Evolutionary conservation across 2,888 invertebrate species (phyloP).

Genomic region (Anoncus sp.): DNA sequence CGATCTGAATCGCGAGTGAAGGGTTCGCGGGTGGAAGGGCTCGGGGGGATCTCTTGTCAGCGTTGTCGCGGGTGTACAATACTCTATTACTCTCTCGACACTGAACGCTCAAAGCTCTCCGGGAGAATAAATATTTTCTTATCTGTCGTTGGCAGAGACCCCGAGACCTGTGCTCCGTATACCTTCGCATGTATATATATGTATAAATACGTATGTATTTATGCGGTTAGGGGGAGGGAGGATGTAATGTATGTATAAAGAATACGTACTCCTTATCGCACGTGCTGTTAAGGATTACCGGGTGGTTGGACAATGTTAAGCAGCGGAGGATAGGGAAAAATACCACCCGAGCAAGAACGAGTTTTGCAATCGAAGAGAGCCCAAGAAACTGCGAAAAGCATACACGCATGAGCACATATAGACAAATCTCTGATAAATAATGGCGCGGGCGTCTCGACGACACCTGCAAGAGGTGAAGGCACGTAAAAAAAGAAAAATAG

Average conservation of each 20-base stretch:
- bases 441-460: slow-evolving; percentile 47
- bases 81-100: slow-evolving; percentile 33
- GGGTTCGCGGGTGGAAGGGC: too few species aligned
- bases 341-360: slow-evolving; percentile 28
- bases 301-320: slow-evolving; percentile 31
- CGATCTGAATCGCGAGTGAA: slow-evolving; percentile 22
- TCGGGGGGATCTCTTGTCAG: too few species aligned
- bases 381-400: slow-evolving; percentile 25
- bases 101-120: slow-evolving; percentile 45
- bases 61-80: slow-evolving; percentile 31
- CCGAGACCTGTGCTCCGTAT: slow-evolving; percentile 29
- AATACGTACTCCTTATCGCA: slow-evolving; percentile 53
- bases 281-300: slow-evolving; percentile 49
- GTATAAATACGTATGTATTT: slow-evolving; percentile 1
- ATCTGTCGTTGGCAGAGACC: slow-evolving; percentile 58
- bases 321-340: slow-evolving; percentile 7
- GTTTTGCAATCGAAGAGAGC: slow-evolving; percentile 43
- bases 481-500: slow-evolving; percentile 23
- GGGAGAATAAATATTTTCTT: slow-evolving; percentile 59
- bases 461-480: slow-evolving; percentile 39
- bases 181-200: not conserved
- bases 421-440: slow-evolving; percentile 43
- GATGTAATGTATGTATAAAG: slow-evolving; percentile 48
- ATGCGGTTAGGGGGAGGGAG: not conserved
- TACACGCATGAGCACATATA: slow-evolving; percentile 20